These are phyloP conservation scores for Laticauda colubrina DNA, from an alignment of 2,113 vertebrate species.

Conservation along the genomic window DNA sequence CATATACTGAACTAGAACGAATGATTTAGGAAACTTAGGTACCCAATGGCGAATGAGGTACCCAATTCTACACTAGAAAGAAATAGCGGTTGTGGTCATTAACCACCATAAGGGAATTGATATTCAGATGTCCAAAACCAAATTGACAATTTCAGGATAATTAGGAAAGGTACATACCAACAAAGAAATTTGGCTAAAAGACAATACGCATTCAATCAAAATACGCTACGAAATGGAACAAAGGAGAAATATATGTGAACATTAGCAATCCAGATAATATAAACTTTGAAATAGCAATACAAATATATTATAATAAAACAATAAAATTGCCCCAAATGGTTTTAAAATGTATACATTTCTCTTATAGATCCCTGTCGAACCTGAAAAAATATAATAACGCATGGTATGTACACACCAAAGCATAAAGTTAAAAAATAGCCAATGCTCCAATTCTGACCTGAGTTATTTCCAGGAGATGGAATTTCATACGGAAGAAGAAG, in stretches of 20 bases:
- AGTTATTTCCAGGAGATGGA: neutral
- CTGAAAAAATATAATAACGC: neutral
- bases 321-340: neutral
- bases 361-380: neutral
- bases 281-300: neutral
- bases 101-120: neutral
- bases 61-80: neutral
- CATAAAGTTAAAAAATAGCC: neutral
- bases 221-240: neutral
- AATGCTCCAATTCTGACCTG: neutral
- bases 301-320: neutral
- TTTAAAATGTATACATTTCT: neutral
- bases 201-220: neutral
- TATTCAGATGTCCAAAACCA: neutral
- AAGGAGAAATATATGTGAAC: neutral
- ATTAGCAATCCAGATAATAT: neutral
- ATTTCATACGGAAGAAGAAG: too few species aligned
- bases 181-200: neutral
- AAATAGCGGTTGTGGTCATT: neutral
- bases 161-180: neutral
- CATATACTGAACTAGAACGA: neutral
- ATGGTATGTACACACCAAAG: neutral
- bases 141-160: neutral
- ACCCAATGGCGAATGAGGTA: neutral
- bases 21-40: neutral